These are phyloP conservation scores for Neodontobutis hainanensis DNA, from an alignment of 2,113 vertebrate genomes.

Conservation along the genomic window DNA sequence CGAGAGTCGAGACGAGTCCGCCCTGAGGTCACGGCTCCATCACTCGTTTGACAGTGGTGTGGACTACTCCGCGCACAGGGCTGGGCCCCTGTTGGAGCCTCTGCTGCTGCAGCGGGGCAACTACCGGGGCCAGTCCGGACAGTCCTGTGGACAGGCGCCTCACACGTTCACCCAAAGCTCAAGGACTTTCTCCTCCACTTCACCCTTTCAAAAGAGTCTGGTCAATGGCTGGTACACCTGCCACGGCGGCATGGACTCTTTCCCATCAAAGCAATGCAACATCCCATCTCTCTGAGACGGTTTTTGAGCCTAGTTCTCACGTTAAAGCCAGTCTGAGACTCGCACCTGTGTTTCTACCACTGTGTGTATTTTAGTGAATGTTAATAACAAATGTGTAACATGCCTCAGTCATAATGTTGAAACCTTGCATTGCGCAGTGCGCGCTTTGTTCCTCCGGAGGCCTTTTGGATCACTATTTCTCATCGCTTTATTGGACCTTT, in stretches of 20 bases:
- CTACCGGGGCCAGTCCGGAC: constrained; percentile 75
- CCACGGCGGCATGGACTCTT: constrained; percentile 75
- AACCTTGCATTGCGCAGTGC: constrained; percentile 49
- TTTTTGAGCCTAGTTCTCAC: not conserved
- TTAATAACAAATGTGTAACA: constrained; percentile 52
- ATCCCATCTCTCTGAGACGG: constrained; percentile 64
- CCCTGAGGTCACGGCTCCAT: constrained; percentile 78
- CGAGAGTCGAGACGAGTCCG: constrained; percentile 72
- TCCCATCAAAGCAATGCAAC: constrained; percentile 73
- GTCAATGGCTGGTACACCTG: constrained; percentile 83
- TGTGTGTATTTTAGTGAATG: constrained; percentile 51
- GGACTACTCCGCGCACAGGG: constrained; percentile 78
- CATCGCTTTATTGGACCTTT: constrained; percentile 26
- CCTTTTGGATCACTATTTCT: constrained; percentile 34
- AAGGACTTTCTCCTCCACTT: constrained; percentile 70
- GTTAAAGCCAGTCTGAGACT: constrained; percentile 3
- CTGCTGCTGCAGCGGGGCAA: constrained; percentile 76
- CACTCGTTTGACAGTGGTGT: constrained; percentile 78
- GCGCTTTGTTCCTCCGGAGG: constrained; percentile 60
- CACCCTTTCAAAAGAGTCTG: constrained; percentile 78
- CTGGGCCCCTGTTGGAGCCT: constrained; percentile 77
- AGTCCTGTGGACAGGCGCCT: constrained; percentile 70
- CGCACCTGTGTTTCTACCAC: constrained; percentile 36
- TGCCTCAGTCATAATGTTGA: constrained; percentile 45
- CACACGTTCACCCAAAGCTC: constrained; percentile 70